phyloP scores from a whole-genome alignment of 1,140 invertebrate species.

The Hirudo medicinalis region DNA sequence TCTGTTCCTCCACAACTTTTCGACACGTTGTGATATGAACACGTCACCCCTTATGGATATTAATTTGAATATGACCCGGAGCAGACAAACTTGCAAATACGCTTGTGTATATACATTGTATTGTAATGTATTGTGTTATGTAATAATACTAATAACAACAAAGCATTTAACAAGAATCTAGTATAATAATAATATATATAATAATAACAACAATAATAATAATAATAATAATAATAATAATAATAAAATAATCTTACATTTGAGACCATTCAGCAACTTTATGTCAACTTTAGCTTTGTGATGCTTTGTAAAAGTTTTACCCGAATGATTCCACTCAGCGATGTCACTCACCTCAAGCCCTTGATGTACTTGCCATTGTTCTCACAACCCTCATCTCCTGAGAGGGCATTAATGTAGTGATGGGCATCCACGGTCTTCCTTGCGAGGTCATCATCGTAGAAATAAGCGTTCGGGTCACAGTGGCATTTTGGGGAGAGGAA shows the following conservation, averaged over 20 bases:
- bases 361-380: slow-evolving; percentile 35
- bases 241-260: no score
- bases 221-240: no score
- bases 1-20: slow-evolving; percentile 38
- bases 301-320: no score
- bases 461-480: slow-evolving; percentile 42
- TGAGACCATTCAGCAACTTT: no score
- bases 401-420: slow-evolving; percentile 39
- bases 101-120: no score
- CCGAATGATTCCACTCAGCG: no score
- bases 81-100: neutral
- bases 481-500: slow-evolving; percentile 41
- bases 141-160: no score
- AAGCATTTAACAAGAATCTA: no score
- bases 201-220: no score
- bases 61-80: neutral
- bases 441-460: slow-evolving; percentile 41
- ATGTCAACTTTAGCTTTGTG: no score
- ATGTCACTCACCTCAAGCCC: slow-evolving; percentile 33
- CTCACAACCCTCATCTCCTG: slow-evolving; percentile 35
- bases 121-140: no score
- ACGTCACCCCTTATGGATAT: slow-evolving; percentile 37
- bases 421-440: slow-evolving; percentile 42
- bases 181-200: no score
- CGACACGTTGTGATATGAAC: slow-evolving; percentile 41